A percentile compares a stretch with the other conserved stretches of the same genome.
These are phyloP conservation scores for Oxytorus armatus DNA, from an alignment of 2,888 invertebrate genomes.

Conservation along the genomic window DNA sequence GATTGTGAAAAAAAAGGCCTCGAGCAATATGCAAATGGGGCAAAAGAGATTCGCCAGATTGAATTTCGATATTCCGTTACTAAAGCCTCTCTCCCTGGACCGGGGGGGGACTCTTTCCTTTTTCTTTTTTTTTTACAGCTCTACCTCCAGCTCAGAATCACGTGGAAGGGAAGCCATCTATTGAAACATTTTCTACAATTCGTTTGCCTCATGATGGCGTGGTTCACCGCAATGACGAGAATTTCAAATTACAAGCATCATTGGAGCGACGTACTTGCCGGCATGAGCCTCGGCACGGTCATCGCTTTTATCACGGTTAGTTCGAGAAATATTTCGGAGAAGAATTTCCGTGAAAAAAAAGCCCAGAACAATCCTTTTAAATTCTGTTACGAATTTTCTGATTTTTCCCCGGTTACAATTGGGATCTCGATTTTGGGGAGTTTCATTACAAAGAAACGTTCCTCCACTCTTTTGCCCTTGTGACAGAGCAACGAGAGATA, in stretches of 20 bases:
- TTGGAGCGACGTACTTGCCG: slow-evolving; percentile 97
- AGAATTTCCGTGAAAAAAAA: background rate
- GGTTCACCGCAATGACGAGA: slow-evolving; percentile 95
- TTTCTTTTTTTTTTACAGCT: slow-evolving; percentile 86
- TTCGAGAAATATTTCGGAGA: slow-evolving; percentile 67
- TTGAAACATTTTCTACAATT: slow-evolving; percentile 95
- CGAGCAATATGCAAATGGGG: slow-evolving; percentile 11
- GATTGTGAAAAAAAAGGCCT: background rate
- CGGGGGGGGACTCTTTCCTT: no score
- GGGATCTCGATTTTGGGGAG: no score
- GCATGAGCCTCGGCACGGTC: slow-evolving; percentile 89
- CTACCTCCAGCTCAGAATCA: slow-evolving; percentile 94
- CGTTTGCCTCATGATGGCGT: slow-evolving; percentile 91
- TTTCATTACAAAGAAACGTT: no score
- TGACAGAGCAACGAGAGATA: no score
- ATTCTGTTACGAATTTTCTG: no score
- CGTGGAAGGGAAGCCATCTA: slow-evolving; percentile 92
- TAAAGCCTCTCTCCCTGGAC: slow-evolving; percentile 2
- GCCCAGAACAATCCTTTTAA: no score
- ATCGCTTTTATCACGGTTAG: slow-evolving; percentile 90
- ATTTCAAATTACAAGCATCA: slow-evolving; percentile 99
- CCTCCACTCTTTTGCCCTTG: no score
- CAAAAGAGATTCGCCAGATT: slow-evolving; percentile 27
- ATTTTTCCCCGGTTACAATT: no score
- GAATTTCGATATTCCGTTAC: slow-evolving; percentile 45